Conservation (phyloP, 1,140 invertebrate genomes). For the Pogonomyrmex californicus region DNA sequence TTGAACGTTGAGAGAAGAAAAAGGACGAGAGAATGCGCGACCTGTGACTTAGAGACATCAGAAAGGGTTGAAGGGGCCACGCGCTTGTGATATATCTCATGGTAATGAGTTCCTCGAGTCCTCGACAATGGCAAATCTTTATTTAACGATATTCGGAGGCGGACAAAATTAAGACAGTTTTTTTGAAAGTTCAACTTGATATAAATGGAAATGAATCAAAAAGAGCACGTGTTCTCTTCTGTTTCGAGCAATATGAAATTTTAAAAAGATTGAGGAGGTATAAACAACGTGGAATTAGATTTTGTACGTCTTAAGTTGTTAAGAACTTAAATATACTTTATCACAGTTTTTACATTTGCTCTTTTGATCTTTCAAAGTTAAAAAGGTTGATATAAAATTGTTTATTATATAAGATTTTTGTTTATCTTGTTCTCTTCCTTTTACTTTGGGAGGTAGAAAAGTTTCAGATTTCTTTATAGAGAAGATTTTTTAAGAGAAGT, state of each 20-base stretch:
- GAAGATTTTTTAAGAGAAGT: not conserved
- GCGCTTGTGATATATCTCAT: not conserved
- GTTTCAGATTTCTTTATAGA: slow-evolving; percentile 2
- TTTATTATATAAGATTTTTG: not conserved
- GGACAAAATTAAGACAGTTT: not conserved
- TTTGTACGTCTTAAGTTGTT: not conserved
- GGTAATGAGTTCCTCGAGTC: not conserved
- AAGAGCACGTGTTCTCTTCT: not conserved
- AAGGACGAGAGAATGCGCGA: slow-evolving; percentile 55
- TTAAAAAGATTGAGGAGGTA: not conserved
- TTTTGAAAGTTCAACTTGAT: not conserved
- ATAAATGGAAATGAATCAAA: not conserved
- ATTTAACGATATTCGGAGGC: not conserved
- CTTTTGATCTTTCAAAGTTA: not conserved
- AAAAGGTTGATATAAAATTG: not conserved
- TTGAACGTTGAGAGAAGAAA: slow-evolving; percentile 59
- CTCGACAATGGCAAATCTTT: not conserved
- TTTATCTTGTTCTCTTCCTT: not conserved
- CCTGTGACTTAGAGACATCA: slow-evolving; percentile 25
- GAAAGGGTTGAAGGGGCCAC: slow-evolving; percentile 38
- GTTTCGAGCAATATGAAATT: not conserved
- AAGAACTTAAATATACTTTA: not conserved
- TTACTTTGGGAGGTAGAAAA: not conserved
- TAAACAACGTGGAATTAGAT: not conserved
- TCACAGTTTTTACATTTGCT: not conserved